These are phyloP conservation scores for Myodes glareolus DNA, from an alignment of 2,113 vertebrate genomes.

Conservation along the genomic window DNA sequence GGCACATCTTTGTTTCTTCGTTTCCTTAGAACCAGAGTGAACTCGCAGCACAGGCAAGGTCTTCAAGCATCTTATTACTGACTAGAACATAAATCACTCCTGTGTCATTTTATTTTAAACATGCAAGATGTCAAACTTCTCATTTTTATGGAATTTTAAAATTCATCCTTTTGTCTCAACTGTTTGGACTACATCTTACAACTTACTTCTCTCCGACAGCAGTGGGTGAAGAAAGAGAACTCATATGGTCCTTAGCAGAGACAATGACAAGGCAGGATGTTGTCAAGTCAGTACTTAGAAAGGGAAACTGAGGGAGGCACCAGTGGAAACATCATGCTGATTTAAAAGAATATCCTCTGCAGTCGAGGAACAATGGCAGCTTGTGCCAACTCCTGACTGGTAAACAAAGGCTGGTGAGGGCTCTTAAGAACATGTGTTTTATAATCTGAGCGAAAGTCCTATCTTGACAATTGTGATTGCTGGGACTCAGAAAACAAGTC, in stretches of 20 bases:
- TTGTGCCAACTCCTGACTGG: background rate
- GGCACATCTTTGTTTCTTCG: background rate
- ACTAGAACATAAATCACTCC: background rate
- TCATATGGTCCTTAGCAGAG: background rate
- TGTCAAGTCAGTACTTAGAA: background rate
- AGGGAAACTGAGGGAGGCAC: background rate
- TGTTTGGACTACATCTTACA: background rate
- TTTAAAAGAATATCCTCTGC: background rate
- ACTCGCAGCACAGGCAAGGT: background rate
- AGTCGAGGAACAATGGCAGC: too few species aligned
- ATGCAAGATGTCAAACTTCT: background rate
- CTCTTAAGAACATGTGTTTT: background rate
- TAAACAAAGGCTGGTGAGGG: background rate
- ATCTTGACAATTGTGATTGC: background rate
- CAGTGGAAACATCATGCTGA: background rate
- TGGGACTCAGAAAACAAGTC: background rate
- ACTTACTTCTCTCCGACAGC: background rate
- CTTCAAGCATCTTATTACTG: background rate
- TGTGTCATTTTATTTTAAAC: background rate
- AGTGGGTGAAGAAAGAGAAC: background rate
- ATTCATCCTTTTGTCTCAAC: background rate
- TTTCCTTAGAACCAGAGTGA: background rate
- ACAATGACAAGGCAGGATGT: background rate
- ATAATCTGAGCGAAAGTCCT: background rate
- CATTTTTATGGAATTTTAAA: background rate